Base-by-base conservation (phyloP, 2,113 vertebrate genomes). In the Miniopterus natalensis region DNA sequence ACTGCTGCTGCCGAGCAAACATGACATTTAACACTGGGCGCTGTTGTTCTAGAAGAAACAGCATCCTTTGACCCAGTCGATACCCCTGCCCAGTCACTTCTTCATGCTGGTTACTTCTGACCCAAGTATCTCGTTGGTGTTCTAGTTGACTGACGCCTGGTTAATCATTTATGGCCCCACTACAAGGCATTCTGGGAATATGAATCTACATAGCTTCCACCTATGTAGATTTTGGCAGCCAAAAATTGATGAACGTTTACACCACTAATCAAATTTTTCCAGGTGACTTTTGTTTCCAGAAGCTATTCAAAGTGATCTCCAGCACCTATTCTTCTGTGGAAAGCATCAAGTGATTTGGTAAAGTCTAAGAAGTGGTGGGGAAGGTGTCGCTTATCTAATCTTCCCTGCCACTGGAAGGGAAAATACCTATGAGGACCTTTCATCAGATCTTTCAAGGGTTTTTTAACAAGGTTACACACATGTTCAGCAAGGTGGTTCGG, bases 391-490 rank as follows among this genome's bases (percentile, higher is more conserved):
- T 88, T 85, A 75, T 68, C 77, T 97, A 68, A 87, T 80, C 21
- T 90, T 92, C 57, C 66, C 59, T 95, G 73, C n/a, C 59, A 45
- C 25, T 31, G 49, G 74, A 77, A 42, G 90, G 70, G 73, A 93
- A 96, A 93, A 92, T 66, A 66, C 57, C 51, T 84, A 63, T 11
- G 57, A 65, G 71, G 49, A 59, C 88, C 63, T 96, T 94, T 95
- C 65, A 49, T 66, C 53, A 65, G 65, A n/a, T 88, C 51, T 63
- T 71, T 89, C 73, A 89, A 96, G 77, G 66, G 13, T 78, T 97
- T 86, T 75, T 95, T 59, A 89, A 84, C 70, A 79, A 95, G 9
- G 65, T 40, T 92, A 77, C 87, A 49, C n/a, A 81, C 77, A 49
- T 85, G 51, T 47, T 65, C 59, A 93, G 70, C 20, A 63, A 95